Percentiles rank a stretch among this genome's conserved stretches.
These are phyloP conservation scores for Cremastinae sp. DNA, from an alignment of 2,888 invertebrate genomes.

Conservation along the genomic window DNA sequence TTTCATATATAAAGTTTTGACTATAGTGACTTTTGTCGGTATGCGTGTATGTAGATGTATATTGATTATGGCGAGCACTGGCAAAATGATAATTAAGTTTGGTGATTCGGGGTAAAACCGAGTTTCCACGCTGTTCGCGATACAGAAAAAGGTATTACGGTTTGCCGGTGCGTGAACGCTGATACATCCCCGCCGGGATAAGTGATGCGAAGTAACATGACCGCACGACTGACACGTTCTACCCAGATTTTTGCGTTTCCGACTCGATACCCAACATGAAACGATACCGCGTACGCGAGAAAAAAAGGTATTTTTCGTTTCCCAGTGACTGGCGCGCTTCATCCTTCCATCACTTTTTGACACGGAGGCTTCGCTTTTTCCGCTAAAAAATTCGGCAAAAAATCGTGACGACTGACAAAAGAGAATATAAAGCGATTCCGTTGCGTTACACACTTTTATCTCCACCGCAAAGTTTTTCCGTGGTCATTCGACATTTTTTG, in stretches of 20 bases:
- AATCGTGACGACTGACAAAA: neutral
- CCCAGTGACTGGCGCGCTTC: neutral
- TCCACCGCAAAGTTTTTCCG: too few relatives aligned
- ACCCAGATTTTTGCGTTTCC: constrained; percentile 23
- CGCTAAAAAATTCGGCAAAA: neutral
- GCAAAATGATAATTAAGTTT: neutral
- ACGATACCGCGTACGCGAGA: neutral
- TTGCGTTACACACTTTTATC: too few relatives aligned
- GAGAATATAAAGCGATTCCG: too few relatives aligned
- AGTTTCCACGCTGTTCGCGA: neutral
- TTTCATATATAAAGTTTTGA: too few relatives aligned
- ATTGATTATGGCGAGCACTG: neutral
- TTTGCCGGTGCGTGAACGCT: neutral
- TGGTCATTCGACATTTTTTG: too few relatives aligned
- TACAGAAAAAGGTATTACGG: constrained; percentile 5
- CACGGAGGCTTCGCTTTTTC: neutral
- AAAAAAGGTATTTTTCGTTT: neutral
- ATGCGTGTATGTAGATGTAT: neutral
- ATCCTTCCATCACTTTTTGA: neutral
- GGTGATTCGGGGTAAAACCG: neutral
- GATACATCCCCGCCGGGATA: constrained; percentile 16
- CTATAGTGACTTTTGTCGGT: too few relatives aligned
- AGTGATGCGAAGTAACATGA: constrained; percentile 13
- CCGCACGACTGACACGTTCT: constrained; percentile 31
- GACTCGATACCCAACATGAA: constrained; percentile 6